These are phyloP conservation scores for Athrips mouffetella DNA, from an alignment of 2,888 invertebrate genomes.

Conservation along the genomic window DNA sequence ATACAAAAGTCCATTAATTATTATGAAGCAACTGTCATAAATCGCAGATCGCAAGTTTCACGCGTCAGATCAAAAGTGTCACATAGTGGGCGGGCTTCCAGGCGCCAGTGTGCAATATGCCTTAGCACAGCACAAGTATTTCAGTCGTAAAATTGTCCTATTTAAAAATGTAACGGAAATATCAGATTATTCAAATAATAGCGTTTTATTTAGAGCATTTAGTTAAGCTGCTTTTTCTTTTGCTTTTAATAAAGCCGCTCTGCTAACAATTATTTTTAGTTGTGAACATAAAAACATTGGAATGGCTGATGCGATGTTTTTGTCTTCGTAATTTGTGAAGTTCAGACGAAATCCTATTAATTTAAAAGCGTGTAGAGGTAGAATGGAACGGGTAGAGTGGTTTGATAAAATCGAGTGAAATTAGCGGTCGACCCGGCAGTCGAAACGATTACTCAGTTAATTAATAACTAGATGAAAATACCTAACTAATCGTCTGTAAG, in stretches of 20 bases:
- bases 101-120: neutral
- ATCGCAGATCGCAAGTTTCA: neutral
- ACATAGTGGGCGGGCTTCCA: neutral
- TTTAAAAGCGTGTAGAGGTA: too few relatives aligned
- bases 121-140: neutral
- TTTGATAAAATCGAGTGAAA: neutral
- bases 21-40: conserved; percentile 7
- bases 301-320: too few relatives aligned
- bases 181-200: neutral
- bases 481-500: conserved; percentile 1
- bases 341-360: too few relatives aligned
- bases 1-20: conserved; percentile 4
- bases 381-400: neutral
- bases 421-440: neutral
- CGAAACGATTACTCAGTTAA: neutral
- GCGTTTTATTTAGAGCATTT: neutral
- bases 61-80: neutral
- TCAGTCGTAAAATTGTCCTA: neutral
- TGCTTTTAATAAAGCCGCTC: too few relatives aligned
- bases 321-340: too few relatives aligned
- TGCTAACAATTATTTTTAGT: too few relatives aligned
- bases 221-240: too few relatives aligned
- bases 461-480: conserved; percentile 2
- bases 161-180: neutral
- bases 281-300: too few relatives aligned